A percentile compares a stretch with the other conserved stretches of the same genome.
Conservation (phyloP, 2,888 invertebrate species). For the Scrobipalpa costella region DNA sequence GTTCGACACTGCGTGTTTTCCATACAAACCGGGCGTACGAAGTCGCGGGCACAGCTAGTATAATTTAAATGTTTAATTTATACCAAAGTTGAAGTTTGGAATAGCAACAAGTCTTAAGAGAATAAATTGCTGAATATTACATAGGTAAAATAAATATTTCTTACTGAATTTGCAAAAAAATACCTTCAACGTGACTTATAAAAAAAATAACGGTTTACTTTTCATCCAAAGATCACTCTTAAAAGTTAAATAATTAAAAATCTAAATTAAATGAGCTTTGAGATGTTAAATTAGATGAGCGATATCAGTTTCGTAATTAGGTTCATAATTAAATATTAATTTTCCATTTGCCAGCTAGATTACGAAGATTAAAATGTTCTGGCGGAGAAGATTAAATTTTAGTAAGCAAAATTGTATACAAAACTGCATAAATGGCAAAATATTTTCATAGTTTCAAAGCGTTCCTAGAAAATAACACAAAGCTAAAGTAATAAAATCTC, state of each 20-base stretch:
- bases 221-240: neutral
- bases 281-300: neutral
- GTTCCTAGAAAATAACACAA: neutral
- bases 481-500: slow-evolving; percentile 25
- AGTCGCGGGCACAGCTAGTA: too few species aligned
- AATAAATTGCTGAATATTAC: too few species aligned
- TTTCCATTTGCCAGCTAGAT: neutral
- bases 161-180: too few species aligned
- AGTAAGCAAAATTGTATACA: neutral
- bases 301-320: neutral
- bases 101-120: too few species aligned
- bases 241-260: neutral
- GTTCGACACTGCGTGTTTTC: too few species aligned
- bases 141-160: too few species aligned
- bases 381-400: neutral
- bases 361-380: neutral
- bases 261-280: neutral
- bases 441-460: neutral
- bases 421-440: neutral
- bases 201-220: neutral
- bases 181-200: neutral
- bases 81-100: too few species aligned
- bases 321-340: neutral
- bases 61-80: too few species aligned
- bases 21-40: too few species aligned